phyloP scores from a whole-genome alignment of 2,113 vertebrate species.

The Xyliphius kryptos region DNA sequence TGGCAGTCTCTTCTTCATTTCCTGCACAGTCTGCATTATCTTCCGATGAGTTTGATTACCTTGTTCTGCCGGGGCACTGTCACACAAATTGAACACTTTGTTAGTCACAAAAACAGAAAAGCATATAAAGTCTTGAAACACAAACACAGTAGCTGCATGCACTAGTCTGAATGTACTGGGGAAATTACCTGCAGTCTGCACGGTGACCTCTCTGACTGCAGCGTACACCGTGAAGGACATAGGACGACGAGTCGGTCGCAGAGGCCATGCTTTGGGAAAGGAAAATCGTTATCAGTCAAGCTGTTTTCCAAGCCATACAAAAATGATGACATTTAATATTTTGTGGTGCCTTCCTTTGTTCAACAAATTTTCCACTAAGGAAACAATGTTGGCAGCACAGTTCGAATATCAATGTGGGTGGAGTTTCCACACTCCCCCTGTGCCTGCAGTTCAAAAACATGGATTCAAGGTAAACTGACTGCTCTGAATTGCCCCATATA shows the following conservation, averaged over 20 bases:
- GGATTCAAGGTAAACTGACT: too few species aligned
- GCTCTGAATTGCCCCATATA: too few species aligned
- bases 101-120: not conserved
- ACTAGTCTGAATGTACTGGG: not conserved
- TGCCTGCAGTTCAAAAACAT: too few species aligned
- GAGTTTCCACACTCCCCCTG: too few species aligned
- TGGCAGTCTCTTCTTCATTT: constrained; percentile 81
- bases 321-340: too few species aligned
- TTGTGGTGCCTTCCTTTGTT: too few species aligned
- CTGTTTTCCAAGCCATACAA: not conserved
- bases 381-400: too few species aligned
- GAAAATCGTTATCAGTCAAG: not conserved
- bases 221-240: constrained; percentile 25
- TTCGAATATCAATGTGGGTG: too few species aligned
- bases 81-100: constrained; percentile 2
- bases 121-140: not conserved
- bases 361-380: too few species aligned
- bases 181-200: constrained; percentile 24
- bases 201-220: constrained; percentile 18
- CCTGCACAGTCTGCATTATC: constrained; percentile 69
- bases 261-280: constrained; percentile 24
- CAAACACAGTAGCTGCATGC: not conserved
- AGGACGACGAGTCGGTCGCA: constrained; percentile 25
- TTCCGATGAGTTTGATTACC: constrained; percentile 64
- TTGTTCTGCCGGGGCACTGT: constrained; percentile 48